Conservation (phyloP, 2,797 vertebrate genomes). For the Babyrousa celebensis region DNA sequence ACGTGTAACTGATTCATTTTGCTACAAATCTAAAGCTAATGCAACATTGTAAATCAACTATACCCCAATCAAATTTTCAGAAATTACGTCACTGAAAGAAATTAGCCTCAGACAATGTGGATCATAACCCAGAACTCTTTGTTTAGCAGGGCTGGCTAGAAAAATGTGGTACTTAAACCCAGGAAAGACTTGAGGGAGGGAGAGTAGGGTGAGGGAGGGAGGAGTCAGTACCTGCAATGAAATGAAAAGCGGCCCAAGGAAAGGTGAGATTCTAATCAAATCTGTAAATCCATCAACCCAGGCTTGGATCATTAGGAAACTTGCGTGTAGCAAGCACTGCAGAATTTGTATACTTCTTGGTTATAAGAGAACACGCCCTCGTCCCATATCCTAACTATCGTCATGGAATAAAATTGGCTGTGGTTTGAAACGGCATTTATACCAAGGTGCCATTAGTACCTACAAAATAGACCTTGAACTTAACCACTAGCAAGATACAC, state of each 20-base stretch:
- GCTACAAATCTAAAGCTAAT: too few species aligned
- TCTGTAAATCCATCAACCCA: not conserved
- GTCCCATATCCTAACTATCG: not conserved
- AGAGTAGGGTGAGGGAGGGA: not conserved
- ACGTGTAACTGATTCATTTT: too few species aligned
- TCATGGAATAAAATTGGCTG: not conserved
- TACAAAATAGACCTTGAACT: not conserved
- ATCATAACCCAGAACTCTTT: not conserved
- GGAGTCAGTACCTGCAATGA: not conserved
- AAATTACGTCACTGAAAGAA: not conserved
- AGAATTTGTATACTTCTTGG: not conserved
- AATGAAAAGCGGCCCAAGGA: not conserved
- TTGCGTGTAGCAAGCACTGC: too few species aligned
- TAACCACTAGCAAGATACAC: not conserved
- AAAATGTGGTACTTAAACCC: not conserved
- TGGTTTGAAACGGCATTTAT: slow-evolving; percentile 12
- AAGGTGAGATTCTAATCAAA: not conserved
- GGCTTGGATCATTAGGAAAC: not conserved
- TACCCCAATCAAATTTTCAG: too few species aligned
- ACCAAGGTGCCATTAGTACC: not conserved
- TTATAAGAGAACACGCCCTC: not conserved
- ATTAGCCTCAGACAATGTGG: not conserved
- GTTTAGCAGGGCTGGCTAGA: not conserved
- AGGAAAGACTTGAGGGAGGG: not conserved
- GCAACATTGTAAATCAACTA: too few species aligned